Percentiles rank a stretch among this genome's conserved stretches.
These are phyloP conservation scores for Aethina tumida DNA, from an alignment of 1,140 invertebrate species.

Conservation along the genomic window DNA sequence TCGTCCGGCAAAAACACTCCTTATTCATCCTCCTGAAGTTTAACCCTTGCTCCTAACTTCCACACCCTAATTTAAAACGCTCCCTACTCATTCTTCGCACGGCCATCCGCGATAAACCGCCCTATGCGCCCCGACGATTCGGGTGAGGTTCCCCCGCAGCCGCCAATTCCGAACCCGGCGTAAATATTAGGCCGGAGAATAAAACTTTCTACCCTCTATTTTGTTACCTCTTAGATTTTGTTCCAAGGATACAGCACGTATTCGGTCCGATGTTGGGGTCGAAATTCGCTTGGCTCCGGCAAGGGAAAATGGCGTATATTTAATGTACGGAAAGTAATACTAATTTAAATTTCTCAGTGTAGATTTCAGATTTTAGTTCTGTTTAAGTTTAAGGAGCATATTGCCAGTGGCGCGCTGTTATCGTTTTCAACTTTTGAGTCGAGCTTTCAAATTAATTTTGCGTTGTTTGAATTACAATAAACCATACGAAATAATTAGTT, in stretches of 20 bases:
- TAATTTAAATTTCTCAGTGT: conserved; percentile 30
- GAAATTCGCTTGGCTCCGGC: conserved; percentile 11
- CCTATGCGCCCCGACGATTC: not conserved
- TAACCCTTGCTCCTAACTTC: too few species aligned
- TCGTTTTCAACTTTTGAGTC: too few species aligned
- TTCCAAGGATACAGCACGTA: conserved; percentile 11
- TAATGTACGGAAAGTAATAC: conserved; percentile 33
- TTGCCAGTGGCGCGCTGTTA: too few species aligned
- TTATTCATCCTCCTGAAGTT: conserved; percentile 13
- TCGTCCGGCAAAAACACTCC: conserved; percentile 2
- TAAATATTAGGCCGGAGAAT: conserved; percentile 16
- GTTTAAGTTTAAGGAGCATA: conserved; percentile 32
- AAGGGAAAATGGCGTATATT: conserved; percentile 28
- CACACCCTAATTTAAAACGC: conserved; percentile 7
- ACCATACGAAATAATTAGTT: too few species aligned
- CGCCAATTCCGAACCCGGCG: conserved; percentile 6
- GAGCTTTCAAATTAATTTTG: too few species aligned
- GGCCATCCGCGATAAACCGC: not conserved
- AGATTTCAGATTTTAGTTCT: conserved; percentile 28
- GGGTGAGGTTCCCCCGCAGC: conserved; percentile 2
- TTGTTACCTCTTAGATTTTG: conserved; percentile 14
- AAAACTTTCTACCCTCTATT: conserved; percentile 11
- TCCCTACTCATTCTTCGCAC: conserved; percentile 11
- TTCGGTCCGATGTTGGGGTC: conserved; percentile 9
- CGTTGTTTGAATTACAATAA: too few species aligned